Conservation (phyloP, 2,888 invertebrate genomes). For the Molorchus minor region DNA sequence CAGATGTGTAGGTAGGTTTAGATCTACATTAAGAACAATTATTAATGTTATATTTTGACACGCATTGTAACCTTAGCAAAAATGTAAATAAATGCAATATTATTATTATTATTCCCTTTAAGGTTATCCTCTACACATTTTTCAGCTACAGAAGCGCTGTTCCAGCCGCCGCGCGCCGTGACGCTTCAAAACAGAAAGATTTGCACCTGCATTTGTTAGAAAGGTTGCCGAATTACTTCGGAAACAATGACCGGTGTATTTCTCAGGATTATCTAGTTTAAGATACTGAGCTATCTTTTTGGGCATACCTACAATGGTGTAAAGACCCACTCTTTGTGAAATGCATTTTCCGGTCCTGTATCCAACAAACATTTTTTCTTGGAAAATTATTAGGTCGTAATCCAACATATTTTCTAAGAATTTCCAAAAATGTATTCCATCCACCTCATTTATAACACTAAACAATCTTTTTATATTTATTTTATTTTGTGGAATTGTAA, state of each 20-base stretch:
- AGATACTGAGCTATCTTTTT: conserved; percentile 13
- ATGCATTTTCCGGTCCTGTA: conserved; percentile 23
- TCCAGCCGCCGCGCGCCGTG: too few species aligned
- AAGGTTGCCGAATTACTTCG: background rate
- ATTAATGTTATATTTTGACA: too few species aligned
- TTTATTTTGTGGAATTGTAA: conserved; percentile 23
- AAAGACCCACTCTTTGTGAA: conserved; percentile 17
- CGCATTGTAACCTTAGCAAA: too few species aligned
- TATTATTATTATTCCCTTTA: too few species aligned
- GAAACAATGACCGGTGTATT: background rate
- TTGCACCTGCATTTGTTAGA: conserved; percentile 37
- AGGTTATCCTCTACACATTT: too few species aligned
- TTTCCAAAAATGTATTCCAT: background rate
- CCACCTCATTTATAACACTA: conserved; percentile 1
- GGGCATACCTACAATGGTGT: conserved; percentile 12
- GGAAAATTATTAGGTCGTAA: background rate
- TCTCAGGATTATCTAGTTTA: background rate
- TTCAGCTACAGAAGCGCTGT: too few species aligned
- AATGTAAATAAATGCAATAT: too few species aligned
- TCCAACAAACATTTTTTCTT: conserved; percentile 14
- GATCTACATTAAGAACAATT: too few species aligned
- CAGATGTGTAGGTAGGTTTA: too few species aligned
- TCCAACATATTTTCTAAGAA: background rate
- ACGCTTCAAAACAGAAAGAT: too few species aligned
- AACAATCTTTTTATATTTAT: conserved; percentile 17